Evolutionary conservation across 2,113 vertebrate genomes (phyloP).

Genomic region (Amphilophus citrinellus): DNA sequence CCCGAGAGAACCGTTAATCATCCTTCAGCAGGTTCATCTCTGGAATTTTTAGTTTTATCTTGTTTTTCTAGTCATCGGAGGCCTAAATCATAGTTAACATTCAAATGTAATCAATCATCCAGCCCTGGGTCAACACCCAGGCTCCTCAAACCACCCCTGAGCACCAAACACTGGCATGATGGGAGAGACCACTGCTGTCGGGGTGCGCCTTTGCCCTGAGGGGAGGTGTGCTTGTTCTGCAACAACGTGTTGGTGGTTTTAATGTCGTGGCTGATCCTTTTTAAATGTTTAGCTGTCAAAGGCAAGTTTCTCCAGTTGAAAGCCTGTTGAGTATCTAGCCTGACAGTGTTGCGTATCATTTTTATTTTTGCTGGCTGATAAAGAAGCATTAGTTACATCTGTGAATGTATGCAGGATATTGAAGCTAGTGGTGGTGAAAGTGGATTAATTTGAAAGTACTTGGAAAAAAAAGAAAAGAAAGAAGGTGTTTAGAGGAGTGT

Average conservation of each 20-base stretch:
- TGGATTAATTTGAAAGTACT: not conserved
- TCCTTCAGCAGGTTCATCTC: not conserved
- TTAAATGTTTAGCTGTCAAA: not conserved
- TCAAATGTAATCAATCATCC: not conserved
- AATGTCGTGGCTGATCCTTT: not conserved
- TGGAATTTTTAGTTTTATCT: not conserved
- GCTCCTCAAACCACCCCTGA: not conserved
- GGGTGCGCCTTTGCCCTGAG: not conserved
- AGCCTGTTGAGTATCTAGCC: too few relatives aligned
- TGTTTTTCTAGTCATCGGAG: not conserved
- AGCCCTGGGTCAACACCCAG: not conserved
- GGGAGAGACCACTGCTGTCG: not conserved
- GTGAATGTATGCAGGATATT: not conserved
- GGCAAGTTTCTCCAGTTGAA: not conserved
- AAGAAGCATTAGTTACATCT: not conserved
- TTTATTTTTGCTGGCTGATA: not conserved
- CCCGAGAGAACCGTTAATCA: not conserved
- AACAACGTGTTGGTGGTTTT: not conserved
- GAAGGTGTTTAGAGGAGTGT: constrained; percentile 31
- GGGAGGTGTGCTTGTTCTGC: not conserved
- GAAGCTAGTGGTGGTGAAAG: not conserved
- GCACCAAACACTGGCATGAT: not conserved
- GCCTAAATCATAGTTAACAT: not conserved
- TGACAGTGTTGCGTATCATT: not conserved
- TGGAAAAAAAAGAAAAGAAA: constrained; percentile 5